Evolutionary conservation across 2,797 vertebrate genomes (phyloP).

Genomic region (Chaenodraco wilsoni): DNA sequence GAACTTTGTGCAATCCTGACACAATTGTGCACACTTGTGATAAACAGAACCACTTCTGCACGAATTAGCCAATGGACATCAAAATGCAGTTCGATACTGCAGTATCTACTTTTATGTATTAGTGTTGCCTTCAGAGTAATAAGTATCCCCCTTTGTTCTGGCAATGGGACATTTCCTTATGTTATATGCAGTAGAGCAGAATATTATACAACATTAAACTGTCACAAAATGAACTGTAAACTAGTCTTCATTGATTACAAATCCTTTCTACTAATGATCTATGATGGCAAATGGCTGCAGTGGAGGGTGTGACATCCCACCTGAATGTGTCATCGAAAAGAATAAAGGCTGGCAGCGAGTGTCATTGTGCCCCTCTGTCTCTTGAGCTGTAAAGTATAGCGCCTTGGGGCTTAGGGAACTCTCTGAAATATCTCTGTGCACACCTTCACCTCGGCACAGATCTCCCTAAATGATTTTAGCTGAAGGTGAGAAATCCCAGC

Average conservation of each 20-base stretch:
- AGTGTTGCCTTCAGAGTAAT: constrained; percentile 56
- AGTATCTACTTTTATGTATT: constrained; percentile 51
- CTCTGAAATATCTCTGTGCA: constrained; percentile 73
- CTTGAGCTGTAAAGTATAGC: constrained; percentile 49
- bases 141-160: constrained; percentile 63
- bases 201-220: constrained; percentile 51
- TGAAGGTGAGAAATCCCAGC: constrained; percentile 73
- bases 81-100: constrained; percentile 55
- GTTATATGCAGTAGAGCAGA: constrained; percentile 64
- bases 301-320: constrained; percentile 42
- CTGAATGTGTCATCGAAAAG: constrained; percentile 55
- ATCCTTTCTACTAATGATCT: constrained; percentile 54
- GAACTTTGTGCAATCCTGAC: constrained; percentile 16
- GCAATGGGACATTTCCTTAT: constrained; percentile 62
- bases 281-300: constrained; percentile 50
- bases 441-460: constrained; percentile 66
- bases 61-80: constrained; percentile 57
- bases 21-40: constrained; percentile 19
- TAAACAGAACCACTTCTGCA: constrained; percentile 31
- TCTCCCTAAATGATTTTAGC: constrained; percentile 75
- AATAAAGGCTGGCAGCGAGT: constrained; percentile 33
- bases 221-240: constrained; percentile 47
- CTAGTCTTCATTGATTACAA: constrained; percentile 59
- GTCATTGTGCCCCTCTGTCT: constrained; percentile 51
- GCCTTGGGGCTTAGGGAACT: constrained; percentile 54